phyloP scores from a whole-genome alignment of 2,113 vertebrate genomes.

The Gavialis gangeticus region DNA sequence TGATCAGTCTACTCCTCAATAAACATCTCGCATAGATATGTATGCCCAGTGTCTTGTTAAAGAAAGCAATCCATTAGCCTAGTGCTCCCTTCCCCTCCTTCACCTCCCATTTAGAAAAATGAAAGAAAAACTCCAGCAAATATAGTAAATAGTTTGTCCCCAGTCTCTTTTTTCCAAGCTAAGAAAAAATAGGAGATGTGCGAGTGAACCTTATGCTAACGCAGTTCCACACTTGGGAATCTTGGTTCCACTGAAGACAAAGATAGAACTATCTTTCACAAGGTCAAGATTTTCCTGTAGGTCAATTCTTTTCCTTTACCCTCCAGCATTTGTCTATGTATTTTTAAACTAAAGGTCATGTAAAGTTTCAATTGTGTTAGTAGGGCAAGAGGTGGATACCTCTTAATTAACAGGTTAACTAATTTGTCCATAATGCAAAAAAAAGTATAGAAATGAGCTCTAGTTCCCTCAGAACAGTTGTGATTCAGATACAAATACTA shows the following conservation, averaged over 20 bases:
- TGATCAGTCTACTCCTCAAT: too few species aligned
- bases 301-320: not conserved
- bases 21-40: too few species aligned
- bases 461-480: not conserved
- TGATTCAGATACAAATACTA: not conserved
- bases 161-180: not conserved
- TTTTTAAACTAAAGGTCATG: not conserved
- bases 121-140: too few species aligned
- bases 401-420: not conserved
- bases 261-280: not conserved
- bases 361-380: not conserved
- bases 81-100: too few species aligned
- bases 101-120: too few species aligned
- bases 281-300: not conserved
- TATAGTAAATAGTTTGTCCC: too few species aligned
- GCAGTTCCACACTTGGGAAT: not conserved
- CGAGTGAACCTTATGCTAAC: not conserved
- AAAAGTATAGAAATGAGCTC: not conserved
- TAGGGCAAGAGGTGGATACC: not conserved
- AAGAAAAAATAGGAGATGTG: not conserved
- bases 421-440: not conserved
- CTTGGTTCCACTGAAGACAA: not conserved
- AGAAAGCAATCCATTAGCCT: too few species aligned
- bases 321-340: not conserved
- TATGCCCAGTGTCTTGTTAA: too few species aligned